Evolutionary conservation across 2,113 vertebrate genomes (phyloP).

Genomic region (Tachycineta bicolor): DNA sequence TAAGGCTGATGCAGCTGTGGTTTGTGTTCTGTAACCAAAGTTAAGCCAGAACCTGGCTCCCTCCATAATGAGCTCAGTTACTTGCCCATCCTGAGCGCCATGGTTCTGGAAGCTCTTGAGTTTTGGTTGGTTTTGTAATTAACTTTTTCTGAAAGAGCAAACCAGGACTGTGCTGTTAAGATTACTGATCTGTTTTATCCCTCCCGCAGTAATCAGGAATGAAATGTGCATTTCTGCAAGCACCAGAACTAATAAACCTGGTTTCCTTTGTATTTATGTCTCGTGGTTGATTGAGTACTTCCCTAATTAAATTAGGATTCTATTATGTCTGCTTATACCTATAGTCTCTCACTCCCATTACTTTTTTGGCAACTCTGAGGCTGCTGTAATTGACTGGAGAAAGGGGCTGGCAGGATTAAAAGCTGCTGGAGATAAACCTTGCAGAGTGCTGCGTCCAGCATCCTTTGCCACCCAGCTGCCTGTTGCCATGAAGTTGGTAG

Average conservation of each 20-base stretch:
- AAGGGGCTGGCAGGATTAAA: background rate
- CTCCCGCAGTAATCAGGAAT: background rate
- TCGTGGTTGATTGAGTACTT: conserved; percentile 48
- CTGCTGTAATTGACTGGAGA: conserved; percentile 28
- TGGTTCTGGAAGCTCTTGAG: background rate
- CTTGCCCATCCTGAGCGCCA: fast-evolving
- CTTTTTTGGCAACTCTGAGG: background rate
- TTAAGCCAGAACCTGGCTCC: background rate
- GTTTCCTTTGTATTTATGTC: conserved; percentile 52
- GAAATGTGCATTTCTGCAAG: conserved; percentile 21
- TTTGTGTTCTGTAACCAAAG: background rate
- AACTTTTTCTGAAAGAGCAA: background rate
- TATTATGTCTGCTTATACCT: conserved; percentile 55
- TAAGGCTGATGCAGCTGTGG: background rate
- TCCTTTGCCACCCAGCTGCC: background rate
- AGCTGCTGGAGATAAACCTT: background rate
- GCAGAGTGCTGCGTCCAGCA: background rate
- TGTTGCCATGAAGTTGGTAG: background rate
- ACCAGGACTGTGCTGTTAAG: background rate
- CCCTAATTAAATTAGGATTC: conserved; percentile 57
- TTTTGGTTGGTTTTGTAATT: background rate
- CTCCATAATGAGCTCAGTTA: background rate
- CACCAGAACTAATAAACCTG: conserved; percentile 51
- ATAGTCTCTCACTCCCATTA: conserved; percentile 13
- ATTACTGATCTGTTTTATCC: background rate